Evolutionary conservation across 1,140 invertebrate species (phyloP), one percentile per base, ranked within the genome.

Genomic region (Drosophila kikkawai): DNA sequence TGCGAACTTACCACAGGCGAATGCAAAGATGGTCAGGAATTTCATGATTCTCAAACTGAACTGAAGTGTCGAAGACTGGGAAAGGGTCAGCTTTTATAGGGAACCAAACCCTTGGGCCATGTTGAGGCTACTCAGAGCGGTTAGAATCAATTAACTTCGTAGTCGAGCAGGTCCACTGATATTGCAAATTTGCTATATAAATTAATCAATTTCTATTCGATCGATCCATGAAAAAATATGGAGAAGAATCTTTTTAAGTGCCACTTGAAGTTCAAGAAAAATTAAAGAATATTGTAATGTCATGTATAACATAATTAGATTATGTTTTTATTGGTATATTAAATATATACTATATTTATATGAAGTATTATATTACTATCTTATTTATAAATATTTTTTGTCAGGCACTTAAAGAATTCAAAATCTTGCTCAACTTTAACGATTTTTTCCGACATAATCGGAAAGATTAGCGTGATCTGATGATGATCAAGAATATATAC

Each of bases 1-100:
- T 3, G 19, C 37, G 19, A 69, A 79, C 74, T 66, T 86, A 85
- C 82, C 82, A 69, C 79, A 75, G 61, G 53, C 79, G 39, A 86
- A 75, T n/a, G 83, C 58, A 41, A 81, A 73, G 19, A 76, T 63
- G 9, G 82, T 67, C 42, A 68, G 34, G 22, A 79, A 39, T 58
- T 85, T 86, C 82, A 85, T 85, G 51, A 60, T 85, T 48, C 34
- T 71, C 37, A 13, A 12, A 61, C 22, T 58, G 51, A 12, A 61
- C 15, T 61, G 51, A 47, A 34, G 34, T 58, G 41, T 1, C 9
- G 7, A 5, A 6, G 47, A 7, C n/a, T 34, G 15, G 15, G 2
- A 1, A 17, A 4, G 12, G 11, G 15, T 13, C 34, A 13, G 34
- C 79, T 79, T 85, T 81, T 85, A 86, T 86, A 86, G 42, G 42